Base-by-base conservation (phyloP, 2,113 vertebrate species). In the Ctenodactylus gundi region DNA sequence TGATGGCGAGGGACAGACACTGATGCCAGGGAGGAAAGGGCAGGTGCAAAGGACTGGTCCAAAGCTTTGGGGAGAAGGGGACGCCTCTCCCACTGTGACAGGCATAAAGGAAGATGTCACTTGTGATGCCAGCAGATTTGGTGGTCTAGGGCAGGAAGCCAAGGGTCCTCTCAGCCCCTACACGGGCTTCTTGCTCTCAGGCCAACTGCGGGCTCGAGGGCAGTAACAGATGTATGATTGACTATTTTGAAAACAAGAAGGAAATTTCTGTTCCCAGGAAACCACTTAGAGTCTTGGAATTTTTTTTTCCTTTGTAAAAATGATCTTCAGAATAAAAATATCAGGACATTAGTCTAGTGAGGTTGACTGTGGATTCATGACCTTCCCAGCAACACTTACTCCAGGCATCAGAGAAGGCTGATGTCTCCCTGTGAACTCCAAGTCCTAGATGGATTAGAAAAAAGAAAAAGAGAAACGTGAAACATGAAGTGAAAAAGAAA, bases 191-290 rank as follows among this genome's bases (percentile, higher is more conserved):
- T 39, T 73, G 36, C 0, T 23, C 18, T n/a, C 80, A 25, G 13
- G 70, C 44, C 7, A 13, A 53, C 53, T 41, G 3, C 17, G 34
- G 41, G 14, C 39, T 75, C 14, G 2, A 53, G 85, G 23, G 34
- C 85, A 64, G 7, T 34, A 27, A 20, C 12, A 25, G 68, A 55
- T 67, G 17, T 51, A 21, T 7, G 27, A 90, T 72, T 36, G 82
- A 5, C 58, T 75, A 0, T 84, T 94, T 80, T 84, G 39, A 51
- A 87, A 95, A 75, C 70, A n/a, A 65, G 20, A 46, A 85, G 4
- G 65, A 58, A 83, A 88, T 85, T 88, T 87, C 89, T 85, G 8
- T 88, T 85, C 53, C 72, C n/a, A 64, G 64, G 85, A 90, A 95
- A 62, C 53, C 57, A 68, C 76, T 49, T 62, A 31, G 49, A 58